A percentile compares a stretch with the other conserved stretches of the same genome.
Conservation (phyloP, 2,113 vertebrate species). For the Emberiza fucata region DNA sequence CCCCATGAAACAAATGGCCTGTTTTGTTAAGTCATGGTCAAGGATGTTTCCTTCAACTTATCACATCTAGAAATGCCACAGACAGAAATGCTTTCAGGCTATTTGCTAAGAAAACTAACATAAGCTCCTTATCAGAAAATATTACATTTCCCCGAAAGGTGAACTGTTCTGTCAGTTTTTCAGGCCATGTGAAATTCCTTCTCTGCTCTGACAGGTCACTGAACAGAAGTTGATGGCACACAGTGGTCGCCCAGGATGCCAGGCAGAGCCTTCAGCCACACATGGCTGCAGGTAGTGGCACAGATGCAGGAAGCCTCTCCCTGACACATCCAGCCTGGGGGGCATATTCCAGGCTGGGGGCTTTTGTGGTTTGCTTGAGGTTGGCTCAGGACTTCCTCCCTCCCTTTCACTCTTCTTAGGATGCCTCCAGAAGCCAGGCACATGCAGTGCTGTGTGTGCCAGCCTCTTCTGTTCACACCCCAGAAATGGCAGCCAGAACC, state of each 20-base stretch:
- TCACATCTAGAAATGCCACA: slow-evolving; percentile 76
- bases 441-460: background rate
- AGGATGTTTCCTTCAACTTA: slow-evolving; percentile 79
- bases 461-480: background rate
- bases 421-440: background rate
- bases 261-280: slow-evolving; percentile 49
- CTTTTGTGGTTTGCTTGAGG: background rate
- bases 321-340: background rate
- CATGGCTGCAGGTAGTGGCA: slow-evolving; percentile 8
- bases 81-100: slow-evolving; percentile 78
- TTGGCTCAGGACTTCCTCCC: background rate
- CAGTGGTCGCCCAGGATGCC: background rate
- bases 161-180: slow-evolving; percentile 84
- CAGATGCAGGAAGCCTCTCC: background rate
- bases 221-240: slow-evolving; percentile 73
- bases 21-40: slow-evolving; percentile 77
- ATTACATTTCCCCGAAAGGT: slow-evolving; percentile 82
- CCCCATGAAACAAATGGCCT: slow-evolving; percentile 67
- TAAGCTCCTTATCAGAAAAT: slow-evolving; percentile 93
- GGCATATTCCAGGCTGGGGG: fast-evolving
- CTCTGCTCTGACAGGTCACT: slow-evolving; percentile 79
- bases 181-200: slow-evolving; percentile 78
- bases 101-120: slow-evolving; percentile 81
- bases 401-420: background rate
- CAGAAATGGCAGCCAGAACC: background rate